A percentile compares a stretch with the other conserved stretches of the same genome.
Conservation (phyloP, 2,113 vertebrate genomes). For the Emydura subglobosa region DNA sequence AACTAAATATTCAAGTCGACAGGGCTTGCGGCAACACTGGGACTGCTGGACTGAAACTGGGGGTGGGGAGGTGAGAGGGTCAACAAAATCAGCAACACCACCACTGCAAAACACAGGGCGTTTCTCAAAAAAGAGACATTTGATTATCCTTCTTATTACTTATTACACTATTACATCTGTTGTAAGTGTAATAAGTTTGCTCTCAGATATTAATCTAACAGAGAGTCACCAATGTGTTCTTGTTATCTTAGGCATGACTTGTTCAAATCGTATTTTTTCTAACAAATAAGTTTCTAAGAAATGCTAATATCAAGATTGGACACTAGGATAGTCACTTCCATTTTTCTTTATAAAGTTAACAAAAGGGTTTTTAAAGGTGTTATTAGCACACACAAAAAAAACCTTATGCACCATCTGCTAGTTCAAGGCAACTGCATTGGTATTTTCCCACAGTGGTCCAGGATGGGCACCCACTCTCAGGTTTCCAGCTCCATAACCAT, state of each 20-base stretch:
- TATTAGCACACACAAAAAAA: neutral
- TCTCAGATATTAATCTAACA: neutral
- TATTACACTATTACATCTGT: no score
- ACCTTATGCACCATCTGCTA: conserved; percentile 12
- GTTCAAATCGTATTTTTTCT: neutral
- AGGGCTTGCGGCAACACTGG: neutral
- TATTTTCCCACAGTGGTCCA: neutral
- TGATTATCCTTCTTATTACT: neutral
- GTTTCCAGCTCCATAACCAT: neutral
- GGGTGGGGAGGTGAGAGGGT: no score
- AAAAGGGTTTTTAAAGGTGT: neutral
- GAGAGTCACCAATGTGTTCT: neutral
- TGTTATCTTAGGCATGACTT: neutral
- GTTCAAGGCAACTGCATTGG: neutral
- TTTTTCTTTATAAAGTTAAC: neutral
- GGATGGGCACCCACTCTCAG: neutral
- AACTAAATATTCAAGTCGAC: neutral
- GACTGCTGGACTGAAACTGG: neutral
- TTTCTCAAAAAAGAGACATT: neutral
- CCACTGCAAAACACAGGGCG: neutral
- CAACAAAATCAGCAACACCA: neutral
- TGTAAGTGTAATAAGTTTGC: neutral
- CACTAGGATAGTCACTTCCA: neutral
- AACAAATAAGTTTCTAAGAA: neutral
- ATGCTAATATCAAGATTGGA: neutral